These are phyloP conservation scores for Diadophis punctatus DNA, from an alignment of 2,113 vertebrate genomes.

Conservation along the genomic window DNA sequence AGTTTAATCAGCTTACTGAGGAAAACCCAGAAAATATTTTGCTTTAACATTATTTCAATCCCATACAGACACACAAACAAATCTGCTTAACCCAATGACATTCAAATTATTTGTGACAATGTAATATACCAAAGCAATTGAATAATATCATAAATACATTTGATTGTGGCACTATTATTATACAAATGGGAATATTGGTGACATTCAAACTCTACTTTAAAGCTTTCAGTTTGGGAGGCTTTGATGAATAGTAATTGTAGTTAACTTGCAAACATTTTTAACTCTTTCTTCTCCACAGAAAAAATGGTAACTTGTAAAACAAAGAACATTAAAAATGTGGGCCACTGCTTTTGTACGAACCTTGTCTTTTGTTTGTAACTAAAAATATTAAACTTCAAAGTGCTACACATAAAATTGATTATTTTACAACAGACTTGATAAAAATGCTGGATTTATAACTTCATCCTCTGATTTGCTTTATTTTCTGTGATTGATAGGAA, in stretches of 20 bases:
- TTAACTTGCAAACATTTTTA: constrained; percentile 4
- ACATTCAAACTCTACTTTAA: not conserved
- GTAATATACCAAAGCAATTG: constrained; percentile 7
- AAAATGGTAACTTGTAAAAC: not conserved
- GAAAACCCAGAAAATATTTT: constrained; percentile 11
- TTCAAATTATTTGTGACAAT: constrained; percentile 8
- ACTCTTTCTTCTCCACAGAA: not conserved
- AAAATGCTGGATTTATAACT: constrained; percentile 32
- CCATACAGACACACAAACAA: not conserved
- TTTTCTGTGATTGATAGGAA: constrained; percentile 30
- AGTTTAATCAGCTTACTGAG: not conserved
- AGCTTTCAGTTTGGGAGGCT: constrained; percentile 8
- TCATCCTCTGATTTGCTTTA: constrained; percentile 28
- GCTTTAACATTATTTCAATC: not conserved
- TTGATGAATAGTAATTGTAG: not conserved
- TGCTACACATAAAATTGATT: constrained; percentile 12
- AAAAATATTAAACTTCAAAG: constrained; percentile 38
- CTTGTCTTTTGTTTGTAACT: constrained; percentile 5
- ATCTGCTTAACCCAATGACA: not conserved
- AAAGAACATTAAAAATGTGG: not conserved
- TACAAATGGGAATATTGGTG: constrained; percentile 10
- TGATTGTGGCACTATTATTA: not conserved
- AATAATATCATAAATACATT: not conserved
- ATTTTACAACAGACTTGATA: not conserved
- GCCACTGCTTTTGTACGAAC: not conserved